Conservation (phyloP, 2,113 vertebrate species). For the Cyphomyrus plagiostoma region DNA sequence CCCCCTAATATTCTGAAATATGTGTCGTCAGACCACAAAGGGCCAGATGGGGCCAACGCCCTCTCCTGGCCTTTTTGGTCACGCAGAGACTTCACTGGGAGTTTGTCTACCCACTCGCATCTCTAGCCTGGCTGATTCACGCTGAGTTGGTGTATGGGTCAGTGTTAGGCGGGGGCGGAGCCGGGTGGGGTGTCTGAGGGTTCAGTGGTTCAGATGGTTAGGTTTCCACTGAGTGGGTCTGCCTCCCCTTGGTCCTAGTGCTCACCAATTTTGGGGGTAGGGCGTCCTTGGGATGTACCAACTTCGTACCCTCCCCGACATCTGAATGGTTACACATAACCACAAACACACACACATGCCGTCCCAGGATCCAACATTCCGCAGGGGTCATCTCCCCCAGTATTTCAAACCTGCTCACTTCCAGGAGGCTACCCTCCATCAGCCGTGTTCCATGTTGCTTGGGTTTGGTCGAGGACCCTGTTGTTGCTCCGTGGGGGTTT, state of each 20-base stretch:
- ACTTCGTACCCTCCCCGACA: background rate
- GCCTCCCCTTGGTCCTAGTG: background rate
- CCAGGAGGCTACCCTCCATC: background rate
- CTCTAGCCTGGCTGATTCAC: background rate
- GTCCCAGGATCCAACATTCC: background rate
- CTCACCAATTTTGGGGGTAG: background rate
- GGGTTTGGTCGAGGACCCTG: background rate
- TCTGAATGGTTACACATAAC: background rate
- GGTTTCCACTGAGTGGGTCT: background rate
- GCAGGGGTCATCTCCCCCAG: background rate
- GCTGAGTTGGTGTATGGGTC: background rate
- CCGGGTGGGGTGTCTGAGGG: background rate
- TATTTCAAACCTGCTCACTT: background rate
- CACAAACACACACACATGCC: background rate
- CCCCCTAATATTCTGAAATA: background rate
- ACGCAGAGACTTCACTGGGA: background rate
- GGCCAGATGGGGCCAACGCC: background rate
- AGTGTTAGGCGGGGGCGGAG: background rate
- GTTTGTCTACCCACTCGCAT: background rate
- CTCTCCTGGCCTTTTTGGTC: background rate
- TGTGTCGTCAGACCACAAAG: background rate
- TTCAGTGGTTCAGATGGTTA: background rate
- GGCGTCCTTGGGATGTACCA: background rate
- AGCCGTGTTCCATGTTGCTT: background rate
- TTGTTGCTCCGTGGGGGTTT: background rate